These are phyloP conservation scores for Ormyrus rosae DNA, from an alignment of 2,888 invertebrate species.

Conservation along the genomic window DNA sequence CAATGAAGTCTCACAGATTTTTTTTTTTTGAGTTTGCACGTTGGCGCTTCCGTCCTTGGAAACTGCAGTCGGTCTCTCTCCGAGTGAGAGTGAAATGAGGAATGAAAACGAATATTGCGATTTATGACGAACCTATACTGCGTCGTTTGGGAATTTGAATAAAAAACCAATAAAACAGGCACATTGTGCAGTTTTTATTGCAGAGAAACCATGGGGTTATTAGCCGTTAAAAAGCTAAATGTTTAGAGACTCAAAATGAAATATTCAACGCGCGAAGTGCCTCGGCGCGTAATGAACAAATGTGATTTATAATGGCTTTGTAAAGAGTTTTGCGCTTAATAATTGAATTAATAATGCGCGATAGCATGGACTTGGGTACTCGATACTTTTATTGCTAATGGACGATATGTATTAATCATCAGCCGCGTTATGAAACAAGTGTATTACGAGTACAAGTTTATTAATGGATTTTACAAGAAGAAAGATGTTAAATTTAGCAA, in stretches of 20 bases:
- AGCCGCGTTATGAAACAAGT: no score
- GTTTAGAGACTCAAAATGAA: conserved; percentile 17
- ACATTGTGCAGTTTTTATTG: conserved; percentile 12
- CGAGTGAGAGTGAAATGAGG: conserved; percentile 5
- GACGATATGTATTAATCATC: no score
- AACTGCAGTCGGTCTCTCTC: background rate
- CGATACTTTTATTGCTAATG: no score
- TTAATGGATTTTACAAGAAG: no score
- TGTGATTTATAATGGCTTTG: background rate
- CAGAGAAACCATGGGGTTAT: conserved; percentile 35
- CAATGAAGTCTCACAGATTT: no score
- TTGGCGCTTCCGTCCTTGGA: conserved; percentile 7
- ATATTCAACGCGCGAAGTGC: conserved; percentile 34
- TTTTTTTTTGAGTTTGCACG: no score
- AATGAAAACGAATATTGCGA: conserved; percentile 30
- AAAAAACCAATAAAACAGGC: conserved; percentile 31
- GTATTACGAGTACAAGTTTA: no score
- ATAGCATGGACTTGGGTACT: no score
- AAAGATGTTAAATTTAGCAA: no score
- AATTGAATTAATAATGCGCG: conserved; percentile 5
- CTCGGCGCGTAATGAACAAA: conserved; percentile 8
- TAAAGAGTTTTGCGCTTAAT: conserved; percentile 11
- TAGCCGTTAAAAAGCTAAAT: conserved; percentile 37
- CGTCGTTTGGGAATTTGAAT: conserved; percentile 29
- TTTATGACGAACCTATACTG: conserved; percentile 6